Percentiles rank a stretch among this genome's conserved stretches.
Conservation (phyloP, 2,888 invertebrate genomes). For the Thereva nobilitata region DNA sequence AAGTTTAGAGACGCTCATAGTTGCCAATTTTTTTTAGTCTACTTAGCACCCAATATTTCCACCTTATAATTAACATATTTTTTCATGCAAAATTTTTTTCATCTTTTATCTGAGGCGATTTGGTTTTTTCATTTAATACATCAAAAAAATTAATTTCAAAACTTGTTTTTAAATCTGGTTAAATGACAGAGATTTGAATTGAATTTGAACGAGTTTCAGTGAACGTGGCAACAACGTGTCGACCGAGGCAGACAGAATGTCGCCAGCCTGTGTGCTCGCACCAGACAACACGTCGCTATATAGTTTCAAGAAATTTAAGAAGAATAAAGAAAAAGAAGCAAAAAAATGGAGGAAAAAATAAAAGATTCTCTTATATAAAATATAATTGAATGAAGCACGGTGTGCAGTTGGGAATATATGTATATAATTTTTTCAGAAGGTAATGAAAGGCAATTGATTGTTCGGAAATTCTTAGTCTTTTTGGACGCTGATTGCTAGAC, state of each 20-base stretch:
- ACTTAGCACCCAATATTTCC: slow-evolving; percentile 6
- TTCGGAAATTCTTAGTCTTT: too few species aligned
- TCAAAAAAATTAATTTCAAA: too few species aligned
- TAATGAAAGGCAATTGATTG: too few species aligned
- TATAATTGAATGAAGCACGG: slow-evolving; percentile 39
- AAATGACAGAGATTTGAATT: neutral
- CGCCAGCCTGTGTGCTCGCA: slow-evolving; percentile 77
- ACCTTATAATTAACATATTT: slow-evolving; percentile 16
- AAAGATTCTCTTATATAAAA: slow-evolving; percentile 22
- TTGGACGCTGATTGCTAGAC: too few species aligned
- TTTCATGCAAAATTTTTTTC: neutral
- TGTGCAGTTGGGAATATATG: slow-evolving; percentile 27
- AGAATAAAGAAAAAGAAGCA: slow-evolving; percentile 20
- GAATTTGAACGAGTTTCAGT: slow-evolving; percentile 32
- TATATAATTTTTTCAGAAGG: too few species aligned
- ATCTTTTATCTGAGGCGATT: too few species aligned
- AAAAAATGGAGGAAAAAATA: slow-evolving; percentile 20
- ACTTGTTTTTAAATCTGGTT: too few species aligned
- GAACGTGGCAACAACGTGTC: slow-evolving; percentile 69
- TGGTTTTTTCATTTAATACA: too few species aligned
- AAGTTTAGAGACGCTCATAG: slow-evolving; percentile 55
- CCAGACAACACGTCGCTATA: slow-evolving; percentile 76
- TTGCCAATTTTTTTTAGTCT: slow-evolving; percentile 59
- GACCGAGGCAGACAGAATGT: slow-evolving; percentile 91
- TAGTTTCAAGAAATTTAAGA: slow-evolving; percentile 26